phyloP scores from a whole-genome alignment of 2,888 invertebrate genomes.

The Troilus luridus region DNA sequence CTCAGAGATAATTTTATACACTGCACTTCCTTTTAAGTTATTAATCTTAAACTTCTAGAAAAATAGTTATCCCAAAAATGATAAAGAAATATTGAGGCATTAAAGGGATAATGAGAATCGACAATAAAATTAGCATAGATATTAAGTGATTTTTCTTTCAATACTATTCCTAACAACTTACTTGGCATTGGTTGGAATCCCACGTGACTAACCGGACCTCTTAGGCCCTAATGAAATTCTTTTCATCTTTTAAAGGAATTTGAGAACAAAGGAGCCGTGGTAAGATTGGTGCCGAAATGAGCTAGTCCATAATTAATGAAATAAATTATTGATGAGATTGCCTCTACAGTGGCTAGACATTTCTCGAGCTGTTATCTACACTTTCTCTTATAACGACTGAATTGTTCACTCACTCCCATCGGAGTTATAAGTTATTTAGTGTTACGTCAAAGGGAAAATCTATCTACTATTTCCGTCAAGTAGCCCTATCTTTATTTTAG shows the following conservation, averaged over 20 bases:
- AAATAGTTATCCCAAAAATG: not conserved
- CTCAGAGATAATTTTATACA: too few species aligned
- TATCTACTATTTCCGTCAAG: not conserved
- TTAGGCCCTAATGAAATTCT: not conserved
- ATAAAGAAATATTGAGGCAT: not conserved
- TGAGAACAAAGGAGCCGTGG: constrained; percentile 12
- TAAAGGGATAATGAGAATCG: not conserved
- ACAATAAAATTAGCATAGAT: not conserved
- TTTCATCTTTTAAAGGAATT: constrained; percentile 43
- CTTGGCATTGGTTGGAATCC: not conserved
- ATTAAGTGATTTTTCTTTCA: not conserved
- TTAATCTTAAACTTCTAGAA: too few species aligned
- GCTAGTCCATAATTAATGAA: constrained; percentile 28
- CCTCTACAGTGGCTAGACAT: constrained; percentile 29
- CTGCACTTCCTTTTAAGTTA: too few species aligned
- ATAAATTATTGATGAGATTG: constrained; percentile 11
- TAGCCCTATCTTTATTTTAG: not conserved
- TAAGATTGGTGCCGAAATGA: not conserved
- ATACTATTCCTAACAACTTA: not conserved
- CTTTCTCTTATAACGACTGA: not conserved
- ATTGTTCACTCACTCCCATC: not conserved
- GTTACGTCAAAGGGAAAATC: not conserved
- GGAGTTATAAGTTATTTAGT: not conserved
- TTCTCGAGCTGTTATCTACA: not conserved
- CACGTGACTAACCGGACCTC: not conserved